A percentile compares a stretch with the other conserved stretches of the same genome.
Evolutionary conservation across 2,797 vertebrate genomes (phyloP).

Genomic region (Falco biarmicus): DNA sequence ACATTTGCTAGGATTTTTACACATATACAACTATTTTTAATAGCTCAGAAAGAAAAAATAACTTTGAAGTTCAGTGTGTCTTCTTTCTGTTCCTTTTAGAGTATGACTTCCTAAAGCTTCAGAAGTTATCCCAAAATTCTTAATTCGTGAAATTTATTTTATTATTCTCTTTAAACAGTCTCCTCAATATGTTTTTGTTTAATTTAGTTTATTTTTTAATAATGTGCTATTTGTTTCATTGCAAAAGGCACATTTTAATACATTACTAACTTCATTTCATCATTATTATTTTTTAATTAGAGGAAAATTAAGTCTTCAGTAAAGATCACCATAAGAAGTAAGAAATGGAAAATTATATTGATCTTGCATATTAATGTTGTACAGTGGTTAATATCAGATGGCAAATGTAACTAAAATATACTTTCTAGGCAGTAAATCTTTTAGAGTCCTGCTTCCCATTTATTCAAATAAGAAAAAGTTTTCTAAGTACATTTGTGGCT

Average conservation of each 20-base stretch:
- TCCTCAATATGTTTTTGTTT: background rate
- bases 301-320: background rate
- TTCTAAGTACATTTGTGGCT: background rate
- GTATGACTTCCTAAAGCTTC: background rate
- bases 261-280: background rate
- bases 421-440: background rate
- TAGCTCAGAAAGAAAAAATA: background rate
- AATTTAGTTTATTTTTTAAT: background rate
- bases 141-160: background rate
- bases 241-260: background rate
- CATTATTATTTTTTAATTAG: background rate
- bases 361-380: background rate
- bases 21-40: background rate
- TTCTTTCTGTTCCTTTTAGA: background rate
- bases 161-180: background rate
- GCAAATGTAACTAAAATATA: background rate
- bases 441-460: background rate
- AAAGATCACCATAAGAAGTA: background rate
- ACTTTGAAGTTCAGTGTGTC: background rate
- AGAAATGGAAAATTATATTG: background rate
- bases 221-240: background rate
- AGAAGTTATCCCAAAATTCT: background rate
- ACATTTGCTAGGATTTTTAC: background rate
- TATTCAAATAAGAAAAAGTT: background rate
- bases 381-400: background rate